Evolutionary conservation across 2,888 invertebrate species (phyloP).

Genomic region (Camptogramma bilineatum): DNA sequence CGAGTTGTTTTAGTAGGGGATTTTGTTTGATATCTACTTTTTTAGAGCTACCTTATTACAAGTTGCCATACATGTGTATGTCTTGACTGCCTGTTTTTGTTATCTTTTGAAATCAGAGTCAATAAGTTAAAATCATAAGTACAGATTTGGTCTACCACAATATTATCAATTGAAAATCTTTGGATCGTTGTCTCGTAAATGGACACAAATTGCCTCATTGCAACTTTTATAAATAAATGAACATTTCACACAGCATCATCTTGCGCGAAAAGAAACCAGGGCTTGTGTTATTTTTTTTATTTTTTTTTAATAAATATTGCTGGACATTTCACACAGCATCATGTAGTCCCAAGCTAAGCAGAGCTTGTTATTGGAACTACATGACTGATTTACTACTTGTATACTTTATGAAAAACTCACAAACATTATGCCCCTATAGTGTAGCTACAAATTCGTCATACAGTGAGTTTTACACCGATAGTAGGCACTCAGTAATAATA

Average conservation of each 20-base stretch:
- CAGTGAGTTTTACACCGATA: conserved; percentile 25
- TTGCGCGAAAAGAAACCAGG: too few species aligned
- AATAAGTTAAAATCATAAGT: too few species aligned
- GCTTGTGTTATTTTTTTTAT: too few species aligned
- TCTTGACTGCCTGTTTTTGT: background rate
- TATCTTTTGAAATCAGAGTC: background rate
- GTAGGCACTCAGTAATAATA: conserved; percentile 33
- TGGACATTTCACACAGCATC: too few species aligned
- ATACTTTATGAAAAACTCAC: too few species aligned
- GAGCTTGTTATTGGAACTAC: too few species aligned
- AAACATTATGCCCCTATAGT: background rate
- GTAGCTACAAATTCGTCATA: background rate
- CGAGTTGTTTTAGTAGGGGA: conserved; percentile 21
- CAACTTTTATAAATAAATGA: too few species aligned
- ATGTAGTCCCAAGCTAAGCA: too few species aligned
- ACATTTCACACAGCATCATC: too few species aligned
- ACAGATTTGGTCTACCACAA: too few species aligned
- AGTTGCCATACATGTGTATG: background rate
- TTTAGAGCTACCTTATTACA: background rate
- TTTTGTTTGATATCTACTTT: conserved; percentile 1
- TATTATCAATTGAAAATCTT: background rate
- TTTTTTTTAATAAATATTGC: too few species aligned
- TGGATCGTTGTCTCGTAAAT: background rate
- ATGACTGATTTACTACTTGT: too few species aligned
- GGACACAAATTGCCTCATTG: background rate